A percentile compares a stretch with the other conserved stretches of the same genome.
Conservation (phyloP, 2,113 vertebrate genomes). For the Oncorhynchus kisutch region DNA sequence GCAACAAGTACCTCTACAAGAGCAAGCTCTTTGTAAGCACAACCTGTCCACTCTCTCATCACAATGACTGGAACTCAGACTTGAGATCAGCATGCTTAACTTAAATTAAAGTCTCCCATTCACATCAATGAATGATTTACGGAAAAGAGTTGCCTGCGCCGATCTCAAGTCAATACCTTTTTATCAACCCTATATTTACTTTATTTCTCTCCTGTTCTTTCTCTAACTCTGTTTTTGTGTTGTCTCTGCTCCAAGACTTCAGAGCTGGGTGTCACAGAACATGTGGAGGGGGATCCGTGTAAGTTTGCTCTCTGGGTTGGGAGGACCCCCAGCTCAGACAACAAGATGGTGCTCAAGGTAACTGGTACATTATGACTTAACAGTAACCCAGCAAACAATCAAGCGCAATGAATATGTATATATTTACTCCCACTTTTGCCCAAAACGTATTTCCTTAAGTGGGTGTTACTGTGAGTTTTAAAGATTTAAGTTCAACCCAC, state of each 20-base stretch:
- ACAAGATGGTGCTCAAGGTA: conserved; percentile 99
- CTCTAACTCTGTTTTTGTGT: neutral
- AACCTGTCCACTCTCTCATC: neutral
- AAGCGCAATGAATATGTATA: neutral
- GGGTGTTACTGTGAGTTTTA: neutral
- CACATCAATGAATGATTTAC: neutral
- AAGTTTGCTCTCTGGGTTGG: conserved; percentile 98
- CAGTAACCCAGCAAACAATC: neutral
- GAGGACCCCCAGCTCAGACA: conserved; percentile 97
- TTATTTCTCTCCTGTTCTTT: neutral
- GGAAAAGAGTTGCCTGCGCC: neutral
- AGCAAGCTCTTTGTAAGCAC: conserved; percentile 96
- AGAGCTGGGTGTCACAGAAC: conserved; percentile 95
- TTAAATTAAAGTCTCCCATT: neutral
- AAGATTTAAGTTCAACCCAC: neutral
- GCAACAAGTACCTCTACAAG: conserved; percentile 98
- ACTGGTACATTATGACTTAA: neutral
- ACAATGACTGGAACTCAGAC: neutral
- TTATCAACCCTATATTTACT: neutral
- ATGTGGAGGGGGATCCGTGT: conserved; percentile 96
- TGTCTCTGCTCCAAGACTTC: conserved; percentile 80
- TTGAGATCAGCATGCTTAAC: neutral
- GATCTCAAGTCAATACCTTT: neutral
- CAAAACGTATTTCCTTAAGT: neutral
- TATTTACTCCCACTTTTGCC: neutral